These are phyloP conservation scores for Resseliella maxima DNA, from an alignment of 2,888 invertebrate genomes.

Conservation along the genomic window DNA sequence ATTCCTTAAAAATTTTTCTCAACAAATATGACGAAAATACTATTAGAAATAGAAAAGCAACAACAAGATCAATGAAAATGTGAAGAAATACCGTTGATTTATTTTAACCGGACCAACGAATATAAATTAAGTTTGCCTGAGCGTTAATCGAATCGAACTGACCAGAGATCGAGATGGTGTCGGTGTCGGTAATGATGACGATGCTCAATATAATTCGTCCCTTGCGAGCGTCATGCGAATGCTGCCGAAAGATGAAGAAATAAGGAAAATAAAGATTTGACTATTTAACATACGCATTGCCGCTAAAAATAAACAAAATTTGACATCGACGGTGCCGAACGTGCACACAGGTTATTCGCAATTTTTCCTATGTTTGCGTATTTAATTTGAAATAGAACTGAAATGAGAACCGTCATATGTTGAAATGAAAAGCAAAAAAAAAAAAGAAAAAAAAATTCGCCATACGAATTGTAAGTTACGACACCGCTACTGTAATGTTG, in stretches of 20 bases:
- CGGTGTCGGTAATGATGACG: too few species aligned
- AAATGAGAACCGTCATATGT: background rate
- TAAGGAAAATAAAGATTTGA: background rate
- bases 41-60: too few species aligned
- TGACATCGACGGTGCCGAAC: background rate
- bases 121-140: background rate
- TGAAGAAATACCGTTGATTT: background rate
- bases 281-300: background rate
- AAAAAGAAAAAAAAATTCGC: background rate
- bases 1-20: too few species aligned
- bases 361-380: background rate
- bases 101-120: background rate
- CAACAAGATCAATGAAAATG: too few species aligned
- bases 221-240: background rate
- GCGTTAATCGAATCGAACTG: slow-evolving; percentile 20
- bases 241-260: background rate
- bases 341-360: slow-evolving; percentile 25
- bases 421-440: background rate
- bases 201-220: background rate
- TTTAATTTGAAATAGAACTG: background rate
- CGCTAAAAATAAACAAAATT: slow-evolving; percentile 33
- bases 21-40: too few species aligned
- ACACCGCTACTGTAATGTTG: too few species aligned
- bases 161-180: background rate
- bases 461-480: too few species aligned